A percentile compares a stretch with the other conserved stretches of the same genome.
phyloP scores from a whole-genome alignment of 2,113 vertebrate species.

The Sula dactylatra region DNA sequence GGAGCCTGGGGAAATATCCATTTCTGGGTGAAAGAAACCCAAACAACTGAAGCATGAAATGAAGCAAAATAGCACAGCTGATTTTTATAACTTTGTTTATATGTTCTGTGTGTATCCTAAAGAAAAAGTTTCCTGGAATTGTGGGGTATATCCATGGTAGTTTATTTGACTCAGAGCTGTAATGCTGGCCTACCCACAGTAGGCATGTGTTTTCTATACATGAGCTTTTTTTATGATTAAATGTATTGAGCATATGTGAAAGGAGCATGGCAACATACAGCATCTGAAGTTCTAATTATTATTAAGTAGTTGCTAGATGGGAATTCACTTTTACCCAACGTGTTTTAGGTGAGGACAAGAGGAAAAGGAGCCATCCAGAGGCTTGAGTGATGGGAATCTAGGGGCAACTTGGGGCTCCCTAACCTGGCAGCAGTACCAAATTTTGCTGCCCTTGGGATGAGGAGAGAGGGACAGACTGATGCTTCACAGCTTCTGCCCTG shows the following conservation, averaged over 20 bases:
- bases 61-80: constrained; percentile 30
- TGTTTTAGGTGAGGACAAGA: neutral
- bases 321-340: neutral
- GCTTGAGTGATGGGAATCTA: neutral
- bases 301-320: neutral
- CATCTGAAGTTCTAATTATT: neutral
- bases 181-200: neutral
- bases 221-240: constrained; percentile 10
- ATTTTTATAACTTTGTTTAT: constrained; percentile 51
- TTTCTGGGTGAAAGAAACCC: constrained; percentile 4
- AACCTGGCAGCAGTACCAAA: neutral
- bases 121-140: constrained; percentile 45
- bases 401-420: neutral
- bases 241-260: neutral
- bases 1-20: neutral
- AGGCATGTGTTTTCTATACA: constrained; percentile 49
- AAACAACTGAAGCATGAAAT: constrained; percentile 25
- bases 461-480: neutral
- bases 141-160: neutral
- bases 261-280: neutral
- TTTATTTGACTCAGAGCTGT: neutral
- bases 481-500: neutral
- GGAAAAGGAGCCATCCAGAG: neutral
- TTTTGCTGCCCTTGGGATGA: neutral
- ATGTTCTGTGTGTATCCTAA: constrained; percentile 1